phyloP scores from a whole-genome alignment of 2,888 invertebrate genomes.

The Parnassius smintheus region DNA sequence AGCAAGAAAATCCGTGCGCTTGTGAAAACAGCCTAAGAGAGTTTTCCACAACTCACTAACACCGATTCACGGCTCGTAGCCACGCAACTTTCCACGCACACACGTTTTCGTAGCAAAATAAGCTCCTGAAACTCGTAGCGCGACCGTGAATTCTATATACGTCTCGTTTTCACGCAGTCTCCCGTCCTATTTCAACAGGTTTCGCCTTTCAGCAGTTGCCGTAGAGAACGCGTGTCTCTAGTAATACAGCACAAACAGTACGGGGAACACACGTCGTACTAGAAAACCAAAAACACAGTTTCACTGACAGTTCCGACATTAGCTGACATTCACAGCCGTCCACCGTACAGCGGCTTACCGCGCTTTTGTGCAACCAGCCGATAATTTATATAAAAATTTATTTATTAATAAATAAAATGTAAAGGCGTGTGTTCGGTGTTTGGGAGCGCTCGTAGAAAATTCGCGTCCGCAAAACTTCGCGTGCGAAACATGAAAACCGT shows the following conservation, averaged over 20 bases:
- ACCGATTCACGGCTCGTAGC: conserved; percentile 63
- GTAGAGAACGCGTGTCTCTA: conserved; percentile 73
- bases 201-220: conserved; percentile 78
- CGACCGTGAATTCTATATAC: conserved; percentile 38
- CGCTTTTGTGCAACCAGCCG: conserved; percentile 52
- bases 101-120: conserved; percentile 65
- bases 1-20: conserved; percentile 61
- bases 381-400: conserved; percentile 67
- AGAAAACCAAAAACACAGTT: conserved; percentile 73
- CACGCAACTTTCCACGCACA: conserved; percentile 76
- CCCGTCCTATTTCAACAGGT: conserved; percentile 79
- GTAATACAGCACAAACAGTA: conserved; percentile 77
- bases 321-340: conserved; percentile 68
- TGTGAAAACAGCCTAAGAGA: conserved; percentile 75
- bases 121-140: conserved; percentile 67
- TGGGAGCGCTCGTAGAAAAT: conserved; percentile 50
- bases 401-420: conserved; percentile 68
- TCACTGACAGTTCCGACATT: conserved; percentile 71
- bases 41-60: conserved; percentile 79
- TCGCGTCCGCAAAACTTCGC: conserved; percentile 55
- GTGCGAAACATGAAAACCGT: conserved; percentile 54
- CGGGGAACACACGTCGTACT: conserved; percentile 70
- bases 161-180: conserved; percentile 63
- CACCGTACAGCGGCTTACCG: conserved; percentile 53
- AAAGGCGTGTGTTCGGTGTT: conserved; percentile 59